Base-by-base conservation (phyloP, 2,888 invertebrate species). In the Oxystoma pomonae region DNA sequence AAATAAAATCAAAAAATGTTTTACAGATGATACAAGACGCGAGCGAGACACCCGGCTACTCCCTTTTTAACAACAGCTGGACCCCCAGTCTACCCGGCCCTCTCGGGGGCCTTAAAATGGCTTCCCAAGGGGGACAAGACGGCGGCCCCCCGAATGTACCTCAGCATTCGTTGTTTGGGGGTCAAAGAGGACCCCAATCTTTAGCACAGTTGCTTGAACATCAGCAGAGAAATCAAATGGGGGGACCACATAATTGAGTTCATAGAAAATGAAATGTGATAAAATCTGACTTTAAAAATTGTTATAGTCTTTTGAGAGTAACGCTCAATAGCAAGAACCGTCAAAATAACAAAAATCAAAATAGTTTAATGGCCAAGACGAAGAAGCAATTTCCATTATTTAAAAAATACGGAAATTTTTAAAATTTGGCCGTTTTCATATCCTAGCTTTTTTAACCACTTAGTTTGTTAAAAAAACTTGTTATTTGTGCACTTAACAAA, bases 191-290 rank as follows among this genome's bases (percentile, higher is more conserved):
- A 1, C 90, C 90, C 1, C 91, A 91, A 49, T 91, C 92, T 0
- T 82, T 93, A 63, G 91, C 92, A 77, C 86, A 91, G 52, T 84
- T 93, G 18, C 79, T 93, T 66, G 91, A 92, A 76, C 91, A 91
- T 73, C 92, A 93, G 80, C 88, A 88, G 72, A 64, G 63, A 20
- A 81, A 86, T 58, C 75, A 77, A 61, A 62, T 70, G 51, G 63
- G 58, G 52, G 69, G 35, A 7, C 35, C 35, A 7, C 35, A 35
- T 12, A 35, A 35, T 35, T 35, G 35, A 35, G 35, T 35, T 35
- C 35, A 12, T 35, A 35, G 12, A 3, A 35, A 35, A 35, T 35
- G 35, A 7, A 35, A 35, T 35, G 3, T 35, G 12, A 35, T 35
- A 35, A 7, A 35, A 35, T 35, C 35, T 35, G 12, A 35, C 35